phyloP scores from a whole-genome alignment of 2,113 vertebrate genomes.

The Pterophyllum scalare region DNA sequence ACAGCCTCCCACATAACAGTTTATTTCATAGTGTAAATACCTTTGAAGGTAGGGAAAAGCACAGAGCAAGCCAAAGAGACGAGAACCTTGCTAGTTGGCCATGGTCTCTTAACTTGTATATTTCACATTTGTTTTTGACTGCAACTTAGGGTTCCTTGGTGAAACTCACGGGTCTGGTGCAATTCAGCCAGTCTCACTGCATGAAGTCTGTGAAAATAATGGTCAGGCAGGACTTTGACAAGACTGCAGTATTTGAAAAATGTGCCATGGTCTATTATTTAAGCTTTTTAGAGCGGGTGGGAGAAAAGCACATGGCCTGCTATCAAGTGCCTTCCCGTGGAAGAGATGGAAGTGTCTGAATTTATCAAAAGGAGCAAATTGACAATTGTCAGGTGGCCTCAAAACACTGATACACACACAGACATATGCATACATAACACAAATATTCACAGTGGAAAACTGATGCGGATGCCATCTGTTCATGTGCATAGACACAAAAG shows the following conservation, averaged over 20 bases:
- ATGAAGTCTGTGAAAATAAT: constrained; percentile 69
- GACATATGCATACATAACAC: constrained; percentile 48
- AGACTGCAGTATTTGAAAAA: constrained; percentile 51
- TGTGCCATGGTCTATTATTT: constrained; percentile 59
- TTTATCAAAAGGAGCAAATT: constrained; percentile 58
- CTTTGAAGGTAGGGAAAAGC: constrained; percentile 58
- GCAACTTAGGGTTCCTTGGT: constrained; percentile 30
- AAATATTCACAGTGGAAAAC: constrained; percentile 39
- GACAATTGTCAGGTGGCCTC: constrained; percentile 53
- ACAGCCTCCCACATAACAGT: constrained; percentile 58
- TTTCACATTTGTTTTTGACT: constrained; percentile 67
- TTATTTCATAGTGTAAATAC: constrained; percentile 73
- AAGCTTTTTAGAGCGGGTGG: constrained; percentile 58
- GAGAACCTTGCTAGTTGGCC: constrained; percentile 18
- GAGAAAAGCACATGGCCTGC: constrained; percentile 42
- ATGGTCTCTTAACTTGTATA: constrained; percentile 23
- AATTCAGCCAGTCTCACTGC: constrained; percentile 51
- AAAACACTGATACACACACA: constrained; percentile 44
- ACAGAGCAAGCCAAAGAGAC: constrained; percentile 29
- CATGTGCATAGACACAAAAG: constrained; percentile 23
- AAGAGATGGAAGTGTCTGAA: constrained; percentile 41
- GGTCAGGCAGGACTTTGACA: constrained; percentile 69
- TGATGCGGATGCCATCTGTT: constrained; percentile 53
- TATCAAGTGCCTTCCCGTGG: constrained; percentile 55
- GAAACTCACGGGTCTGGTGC: constrained; percentile 26